phyloP scores from a whole-genome alignment of 2,888 invertebrate species.

The Acleris literana region DNA sequence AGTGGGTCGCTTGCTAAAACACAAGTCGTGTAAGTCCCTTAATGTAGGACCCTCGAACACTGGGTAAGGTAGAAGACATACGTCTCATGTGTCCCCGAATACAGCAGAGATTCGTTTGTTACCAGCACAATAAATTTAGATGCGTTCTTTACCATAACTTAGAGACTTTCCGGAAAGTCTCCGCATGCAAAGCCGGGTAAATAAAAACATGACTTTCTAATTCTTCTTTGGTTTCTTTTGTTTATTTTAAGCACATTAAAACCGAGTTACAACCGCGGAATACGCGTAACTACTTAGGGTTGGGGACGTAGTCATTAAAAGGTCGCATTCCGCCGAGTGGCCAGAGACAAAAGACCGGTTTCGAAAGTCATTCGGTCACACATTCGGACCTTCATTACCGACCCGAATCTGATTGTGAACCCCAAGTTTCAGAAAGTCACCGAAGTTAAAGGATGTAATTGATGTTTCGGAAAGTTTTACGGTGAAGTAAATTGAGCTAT shows the following conservation, averaged over 20 bases:
- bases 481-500: constrained; percentile 36
- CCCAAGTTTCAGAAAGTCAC: constrained; percentile 36
- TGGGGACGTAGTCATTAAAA: constrained; percentile 29
- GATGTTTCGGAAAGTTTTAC: constrained; percentile 37
- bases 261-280: constrained; percentile 1
- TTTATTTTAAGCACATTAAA: constrained; percentile 7
- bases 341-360: constrained; percentile 28
- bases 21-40: no score
- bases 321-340: constrained; percentile 24
- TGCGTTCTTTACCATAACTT: no score
- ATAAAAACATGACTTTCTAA: no score
- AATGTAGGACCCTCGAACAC: no score
- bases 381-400: constrained; percentile 38
- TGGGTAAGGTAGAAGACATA: no score
- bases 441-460: constrained; percentile 37
- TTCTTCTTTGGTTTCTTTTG: no score
- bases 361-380: constrained; percentile 33
- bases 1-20: no score
- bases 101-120: no score
- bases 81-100: no score
- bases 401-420: constrained; percentile 35
- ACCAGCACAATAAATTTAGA: no score
- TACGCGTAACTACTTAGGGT: constrained; percentile 9
- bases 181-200: no score
- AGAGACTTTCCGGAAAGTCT: no score